Conservation (phyloP, 2,888 invertebrate genomes). For the Drosophila silvestris region DNA sequence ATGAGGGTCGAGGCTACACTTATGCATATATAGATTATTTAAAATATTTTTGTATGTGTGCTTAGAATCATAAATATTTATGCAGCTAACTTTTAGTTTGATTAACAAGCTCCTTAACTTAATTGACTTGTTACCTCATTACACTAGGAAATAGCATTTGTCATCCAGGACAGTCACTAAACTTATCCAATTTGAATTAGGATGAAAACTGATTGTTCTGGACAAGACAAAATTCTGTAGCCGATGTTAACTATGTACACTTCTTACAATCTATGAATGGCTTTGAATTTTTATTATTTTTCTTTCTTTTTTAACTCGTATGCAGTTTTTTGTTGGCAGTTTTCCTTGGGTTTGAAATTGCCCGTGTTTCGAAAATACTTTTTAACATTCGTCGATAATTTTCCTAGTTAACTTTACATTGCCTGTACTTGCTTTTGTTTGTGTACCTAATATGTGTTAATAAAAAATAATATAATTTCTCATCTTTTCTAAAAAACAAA, state of each 20-base stretch:
- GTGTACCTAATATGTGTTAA: not conserved
- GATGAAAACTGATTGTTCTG: not conserved
- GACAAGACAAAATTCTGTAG: constrained; percentile 2
- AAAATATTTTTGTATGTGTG: constrained; percentile 1
- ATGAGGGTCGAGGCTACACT: constrained; percentile 15
- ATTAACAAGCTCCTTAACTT: constrained; percentile 36
- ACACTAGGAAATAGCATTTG: not conserved
- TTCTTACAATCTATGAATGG: constrained; percentile 53
- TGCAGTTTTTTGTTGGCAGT: constrained; percentile 22
- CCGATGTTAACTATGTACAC: constrained; percentile 43
- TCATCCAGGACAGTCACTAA: not conserved
- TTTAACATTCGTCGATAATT: constrained; percentile 23
- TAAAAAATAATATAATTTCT: not conserved
- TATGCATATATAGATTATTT: constrained; percentile 19
- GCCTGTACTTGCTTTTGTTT: not conserved
- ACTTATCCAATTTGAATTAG: not conserved
- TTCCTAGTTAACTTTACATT: constrained; percentile 24
- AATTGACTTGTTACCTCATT: constrained; percentile 18
- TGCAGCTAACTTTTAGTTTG: constrained; percentile 27
- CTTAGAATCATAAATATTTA: constrained; percentile 25
- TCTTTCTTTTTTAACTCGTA: constrained; percentile 5
- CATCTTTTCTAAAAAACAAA: not conserved
- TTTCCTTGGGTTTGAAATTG: constrained; percentile 2
- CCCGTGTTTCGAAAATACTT: constrained; percentile 40
- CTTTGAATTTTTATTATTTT: constrained; percentile 39